phyloP scores from a whole-genome alignment of 2,113 vertebrate species.

The Thunnus maccoyii region DNA sequence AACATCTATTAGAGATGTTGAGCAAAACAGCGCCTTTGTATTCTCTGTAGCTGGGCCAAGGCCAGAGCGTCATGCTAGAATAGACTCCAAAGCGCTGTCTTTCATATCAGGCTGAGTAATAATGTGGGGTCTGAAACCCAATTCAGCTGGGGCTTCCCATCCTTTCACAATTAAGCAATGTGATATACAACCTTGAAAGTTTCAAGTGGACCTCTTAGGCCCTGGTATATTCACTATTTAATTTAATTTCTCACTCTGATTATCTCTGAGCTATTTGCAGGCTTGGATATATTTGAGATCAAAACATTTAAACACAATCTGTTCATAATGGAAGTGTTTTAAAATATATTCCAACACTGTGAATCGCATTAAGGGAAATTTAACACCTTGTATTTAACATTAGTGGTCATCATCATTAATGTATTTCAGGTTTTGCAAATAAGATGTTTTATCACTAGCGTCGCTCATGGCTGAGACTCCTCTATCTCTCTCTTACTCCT shows the following conservation, averaged over 20 bases:
- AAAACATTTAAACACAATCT: constrained; percentile 40
- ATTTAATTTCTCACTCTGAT: constrained; percentile 45
- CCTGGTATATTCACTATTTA: constrained; percentile 25
- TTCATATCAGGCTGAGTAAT: constrained; percentile 63
- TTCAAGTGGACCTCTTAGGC: constrained; percentile 7
- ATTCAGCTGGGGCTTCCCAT: constrained; percentile 72
- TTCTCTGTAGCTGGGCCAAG: constrained; percentile 48
- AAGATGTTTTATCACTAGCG: constrained; percentile 39
- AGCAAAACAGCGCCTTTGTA: constrained; percentile 61
- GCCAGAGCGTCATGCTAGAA: constrained; percentile 66
- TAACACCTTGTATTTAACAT: constrained; percentile 36
- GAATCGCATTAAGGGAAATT: constrained; percentile 38
- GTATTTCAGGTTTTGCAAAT: constrained; percentile 16
- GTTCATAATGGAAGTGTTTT: constrained; percentile 14
- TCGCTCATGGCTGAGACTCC: neutral
- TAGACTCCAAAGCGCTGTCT: constrained; percentile 56
- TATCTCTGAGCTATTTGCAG: constrained; percentile 20
- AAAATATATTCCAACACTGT: constrained; percentile 3
- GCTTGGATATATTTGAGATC: constrained; percentile 10
- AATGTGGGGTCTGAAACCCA: constrained; percentile 71
- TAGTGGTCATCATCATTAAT: constrained; percentile 20
- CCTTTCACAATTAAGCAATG: constrained; percentile 61
- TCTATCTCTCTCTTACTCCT: constrained; percentile 16
- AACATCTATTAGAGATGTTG: constrained; percentile 59
- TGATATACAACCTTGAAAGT: constrained; percentile 41